Conservation (phyloP, 1,140 invertebrate genomes). For the Drosophila ficusphila region DNA sequence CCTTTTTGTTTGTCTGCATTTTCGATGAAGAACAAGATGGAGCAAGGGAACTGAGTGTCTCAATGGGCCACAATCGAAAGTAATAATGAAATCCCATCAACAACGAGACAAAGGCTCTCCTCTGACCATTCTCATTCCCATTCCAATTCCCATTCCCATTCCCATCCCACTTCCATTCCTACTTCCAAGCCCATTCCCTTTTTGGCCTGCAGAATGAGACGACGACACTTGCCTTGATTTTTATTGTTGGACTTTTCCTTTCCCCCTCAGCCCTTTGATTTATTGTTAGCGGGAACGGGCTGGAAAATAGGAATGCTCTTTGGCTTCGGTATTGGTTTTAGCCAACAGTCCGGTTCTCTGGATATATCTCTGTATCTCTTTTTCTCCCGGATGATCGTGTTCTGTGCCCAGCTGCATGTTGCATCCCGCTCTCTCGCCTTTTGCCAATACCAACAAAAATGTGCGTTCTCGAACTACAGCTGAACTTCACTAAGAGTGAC, state of each 20-base stretch:
- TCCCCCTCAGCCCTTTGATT: constrained; percentile 68
- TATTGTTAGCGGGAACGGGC: constrained; percentile 67
- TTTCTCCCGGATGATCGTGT: constrained; percentile 13
- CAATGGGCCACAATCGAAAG: constrained; percentile 78
- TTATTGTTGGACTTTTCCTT: constrained; percentile 80
- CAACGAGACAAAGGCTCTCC: constrained; percentile 47
- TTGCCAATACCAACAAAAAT: constrained; percentile 59
- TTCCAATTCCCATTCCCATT: not conserved
- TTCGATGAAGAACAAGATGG: constrained; percentile 18
- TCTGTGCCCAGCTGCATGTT: constrained; percentile 50
- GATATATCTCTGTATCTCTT: not conserved
- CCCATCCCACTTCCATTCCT: constrained; percentile 13
- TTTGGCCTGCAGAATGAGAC: constrained; percentile 23
- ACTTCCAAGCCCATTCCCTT: constrained; percentile 17
- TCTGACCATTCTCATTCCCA: constrained; percentile 37
- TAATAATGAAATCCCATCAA: constrained; percentile 81
- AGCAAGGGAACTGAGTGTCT: constrained; percentile 36
- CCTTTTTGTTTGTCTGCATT: constrained; percentile 53
- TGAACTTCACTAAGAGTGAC: not conserved
- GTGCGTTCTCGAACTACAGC: constrained; percentile 50
- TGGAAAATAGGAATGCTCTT: constrained; percentile 37
- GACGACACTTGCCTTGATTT: constrained; percentile 81
- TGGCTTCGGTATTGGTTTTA: constrained; percentile 6
- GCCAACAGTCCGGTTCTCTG: constrained; percentile 6
- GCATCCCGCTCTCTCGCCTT: constrained; percentile 69